Evolutionary conservation across 1,140 invertebrate species (phyloP).

Genomic region (Brachionus sp.): DNA sequence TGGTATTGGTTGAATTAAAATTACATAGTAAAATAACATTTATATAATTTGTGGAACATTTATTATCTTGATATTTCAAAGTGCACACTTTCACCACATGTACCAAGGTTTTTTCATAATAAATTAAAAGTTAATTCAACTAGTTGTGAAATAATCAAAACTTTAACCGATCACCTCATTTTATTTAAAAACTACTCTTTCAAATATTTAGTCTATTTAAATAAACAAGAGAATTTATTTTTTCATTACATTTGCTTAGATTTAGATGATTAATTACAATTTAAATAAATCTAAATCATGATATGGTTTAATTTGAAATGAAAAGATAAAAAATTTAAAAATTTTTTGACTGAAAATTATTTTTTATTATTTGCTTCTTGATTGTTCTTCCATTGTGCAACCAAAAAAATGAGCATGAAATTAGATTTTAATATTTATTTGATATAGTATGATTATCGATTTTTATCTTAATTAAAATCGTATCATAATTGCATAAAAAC

Average conservation of each 20-base stretch:
- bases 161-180: neutral
- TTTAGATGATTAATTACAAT: no score
- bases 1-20: neutral
- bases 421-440: neutral
- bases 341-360: no score
- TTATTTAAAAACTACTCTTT: neutral
- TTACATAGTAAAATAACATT: neutral
- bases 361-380: no score
- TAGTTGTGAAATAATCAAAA: neutral
- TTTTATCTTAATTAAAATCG: neutral
- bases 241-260: no score
- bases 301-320: no score
- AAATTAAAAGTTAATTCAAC: neutral
- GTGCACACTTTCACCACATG: neutral
- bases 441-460: neutral
- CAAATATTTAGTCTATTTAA: neutral
- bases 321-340: no score
- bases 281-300: no score
- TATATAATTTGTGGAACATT: neutral
- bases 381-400: neutral
- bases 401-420: neutral
- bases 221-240: no score
- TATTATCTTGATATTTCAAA: neutral
- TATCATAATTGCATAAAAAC: neutral
- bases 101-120: neutral